Percentiles rank a stretch among this genome's conserved stretches.
Evolutionary conservation across 2,888 invertebrate genomes (phyloP).

Genomic region (Folsomia manolachei): DNA sequence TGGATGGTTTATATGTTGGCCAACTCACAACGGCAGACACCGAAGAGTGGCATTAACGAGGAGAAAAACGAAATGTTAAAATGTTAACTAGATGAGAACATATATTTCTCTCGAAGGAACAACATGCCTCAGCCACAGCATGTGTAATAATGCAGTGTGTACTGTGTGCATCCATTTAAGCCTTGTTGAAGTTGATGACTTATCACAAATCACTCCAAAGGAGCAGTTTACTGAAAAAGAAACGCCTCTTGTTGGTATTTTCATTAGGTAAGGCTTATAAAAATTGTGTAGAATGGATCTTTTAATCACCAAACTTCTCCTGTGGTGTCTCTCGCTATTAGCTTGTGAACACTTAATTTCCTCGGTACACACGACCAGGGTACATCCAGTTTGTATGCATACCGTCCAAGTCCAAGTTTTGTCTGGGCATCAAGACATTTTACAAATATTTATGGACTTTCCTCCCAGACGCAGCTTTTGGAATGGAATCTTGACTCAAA

Average conservation of each 20-base stretch:
- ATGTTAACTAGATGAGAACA: not conserved
- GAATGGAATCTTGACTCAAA: not conserved
- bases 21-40: not conserved
- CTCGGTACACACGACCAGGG: not conserved
- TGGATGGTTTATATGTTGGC: not conserved
- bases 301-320: slow-evolving; percentile 20
- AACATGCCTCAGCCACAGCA: not conserved
- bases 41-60: slow-evolving; percentile 10
- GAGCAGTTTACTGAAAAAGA: slow-evolving; percentile 36
- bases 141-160: too few relatives aligned
- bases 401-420: too few relatives aligned
- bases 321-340: slow-evolving; percentile 13
- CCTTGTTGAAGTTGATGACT: slow-evolving; percentile 28
- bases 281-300: slow-evolving; percentile 22
- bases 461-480: not conserved
- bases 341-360: slow-evolving; percentile 13
- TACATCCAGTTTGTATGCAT: too few relatives aligned
- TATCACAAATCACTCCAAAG: slow-evolving; percentile 40
- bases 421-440: not conserved
- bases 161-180: not conserved
- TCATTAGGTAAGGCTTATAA: slow-evolving; percentile 31
- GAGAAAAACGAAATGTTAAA: not conserved
- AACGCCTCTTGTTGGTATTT: slow-evolving; percentile 48
- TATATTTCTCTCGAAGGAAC: not conserved
- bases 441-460: slow-evolving; percentile 7